Conservation (phyloP, 2,797 vertebrate species). For the Zalophus californianus region DNA sequence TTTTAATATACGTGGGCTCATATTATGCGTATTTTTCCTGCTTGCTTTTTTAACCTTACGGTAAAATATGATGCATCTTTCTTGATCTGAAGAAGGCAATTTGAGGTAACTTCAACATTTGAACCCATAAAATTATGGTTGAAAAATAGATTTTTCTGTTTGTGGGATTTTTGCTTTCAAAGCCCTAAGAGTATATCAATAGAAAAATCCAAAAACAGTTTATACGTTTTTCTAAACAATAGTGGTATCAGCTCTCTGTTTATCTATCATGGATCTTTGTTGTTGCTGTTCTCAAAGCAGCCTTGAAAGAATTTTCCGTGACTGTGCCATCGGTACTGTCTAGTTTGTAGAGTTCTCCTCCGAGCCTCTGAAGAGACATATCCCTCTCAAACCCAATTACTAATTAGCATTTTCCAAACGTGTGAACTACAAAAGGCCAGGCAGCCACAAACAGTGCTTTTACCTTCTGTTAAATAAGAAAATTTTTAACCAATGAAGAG, state of each 20-base stretch:
- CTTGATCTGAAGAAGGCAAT: conserved; percentile 52
- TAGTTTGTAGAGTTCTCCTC: neutral
- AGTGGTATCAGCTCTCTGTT: neutral
- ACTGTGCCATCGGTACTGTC: neutral
- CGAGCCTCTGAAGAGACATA: neutral
- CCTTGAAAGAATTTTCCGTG: neutral
- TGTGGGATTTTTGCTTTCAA: conserved; percentile 32
- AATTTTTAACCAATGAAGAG: neutral
- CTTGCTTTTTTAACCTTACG: conserved; percentile 34
- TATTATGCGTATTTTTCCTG: neutral
- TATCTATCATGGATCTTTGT: neutral
- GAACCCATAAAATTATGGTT: neutral
- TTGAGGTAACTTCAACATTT: conserved; percentile 49
- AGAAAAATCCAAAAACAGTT: neutral
- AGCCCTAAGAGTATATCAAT: neutral
- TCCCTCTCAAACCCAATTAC: neutral
- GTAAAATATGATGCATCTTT: neutral
- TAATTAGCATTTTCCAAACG: neutral
- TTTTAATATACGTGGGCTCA: neutral
- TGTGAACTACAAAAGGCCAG: neutral
- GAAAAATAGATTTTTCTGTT: conserved; percentile 13
- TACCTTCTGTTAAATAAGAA: neutral
- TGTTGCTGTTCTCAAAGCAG: neutral
- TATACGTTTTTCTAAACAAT: neutral
- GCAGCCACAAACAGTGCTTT: neutral